Evolutionary conservation across 1,140 invertebrate genomes (phyloP).

Genomic region (Lanistes nyassanus): DNA sequence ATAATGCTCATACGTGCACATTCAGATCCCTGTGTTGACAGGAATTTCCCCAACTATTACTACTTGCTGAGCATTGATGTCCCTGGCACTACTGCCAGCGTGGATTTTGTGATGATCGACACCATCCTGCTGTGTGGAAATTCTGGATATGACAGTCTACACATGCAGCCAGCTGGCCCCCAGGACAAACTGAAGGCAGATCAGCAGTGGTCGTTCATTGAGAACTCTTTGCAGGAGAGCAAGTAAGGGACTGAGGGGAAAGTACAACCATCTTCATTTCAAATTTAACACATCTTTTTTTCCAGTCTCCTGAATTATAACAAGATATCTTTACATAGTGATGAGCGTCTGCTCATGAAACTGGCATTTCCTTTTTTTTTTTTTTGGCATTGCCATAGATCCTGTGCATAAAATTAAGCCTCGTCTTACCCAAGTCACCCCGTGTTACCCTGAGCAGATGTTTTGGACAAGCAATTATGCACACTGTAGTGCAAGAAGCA

Average conservation of each 20-base stretch:
- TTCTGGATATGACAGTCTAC: conserved; percentile 48
- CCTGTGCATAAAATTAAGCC: no score
- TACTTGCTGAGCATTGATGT: conserved; percentile 59
- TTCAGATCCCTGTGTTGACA: conserved; percentile 37
- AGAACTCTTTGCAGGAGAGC: conserved; percentile 54
- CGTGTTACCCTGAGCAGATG: no score
- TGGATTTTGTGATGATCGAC: conserved; percentile 69
- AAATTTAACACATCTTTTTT: no score
- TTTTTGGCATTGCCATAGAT: no score
- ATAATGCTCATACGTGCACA: background rate
- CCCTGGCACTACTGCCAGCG: conserved; percentile 32
- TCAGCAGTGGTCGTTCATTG: conserved; percentile 67
- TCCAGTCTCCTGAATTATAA: no score
- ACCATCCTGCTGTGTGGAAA: conserved; percentile 68
- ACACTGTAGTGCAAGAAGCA: no score
- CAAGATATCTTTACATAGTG: no score
- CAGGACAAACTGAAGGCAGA: conserved; percentile 45
- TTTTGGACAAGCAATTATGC: no score
- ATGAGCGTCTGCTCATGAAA: no score
- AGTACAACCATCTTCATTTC: no score
- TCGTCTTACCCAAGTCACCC: no score
- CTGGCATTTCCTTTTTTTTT: no score
- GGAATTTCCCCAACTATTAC: conserved; percentile 67
- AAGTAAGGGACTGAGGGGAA: conserved; percentile 34
- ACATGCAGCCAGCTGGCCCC: conserved; percentile 42